Base-by-base conservation (phyloP, 1,140 invertebrate species). In the Tetramorium simillimum region DNA sequence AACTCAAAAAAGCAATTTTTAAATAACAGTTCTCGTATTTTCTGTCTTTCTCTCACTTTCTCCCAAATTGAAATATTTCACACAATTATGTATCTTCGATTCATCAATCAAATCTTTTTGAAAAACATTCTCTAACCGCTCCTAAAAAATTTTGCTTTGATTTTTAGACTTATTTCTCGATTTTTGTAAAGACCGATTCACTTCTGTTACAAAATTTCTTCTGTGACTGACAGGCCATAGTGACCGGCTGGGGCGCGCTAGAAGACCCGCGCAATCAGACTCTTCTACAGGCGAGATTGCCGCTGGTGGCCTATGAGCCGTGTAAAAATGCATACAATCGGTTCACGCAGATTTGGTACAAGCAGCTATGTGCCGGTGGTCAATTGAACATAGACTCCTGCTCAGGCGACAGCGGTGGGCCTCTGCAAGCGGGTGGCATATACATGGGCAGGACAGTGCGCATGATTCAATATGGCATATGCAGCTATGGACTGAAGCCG, bases 161-260 rank as follows among this genome's bases (percentile, higher is more conserved):
- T 46, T 12, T 46, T 12, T 3, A 14, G 43, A 43, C 9, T 43
- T 43, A 43, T 43, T 9, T 43, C 40, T 46, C 10, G 12, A 46
- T 46, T 12, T 46, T 46, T 10, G 1, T 46, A 43, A n/a, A 49
- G 3, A 49, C 1, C 7, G 12, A 33, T 80, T 37, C n/a, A 5
- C 14, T 51, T 72, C 10, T 28, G 5, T 51, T 46, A 12, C 1
- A 2, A 51, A 51, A 18, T 51, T 16, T 51, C 49, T 18, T 16
- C 18, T 51, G 16, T 46, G 49, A 51, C 18, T 51, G 3, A 51
- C 16, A 95, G 93, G 84, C 92, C 2, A 75, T 86, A 6, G 96
- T 97, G 0, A 96, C 96, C 0, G 97, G 96, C 0, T 97, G 96
- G 96, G 96, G 97, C n/a, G n/a, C n/a, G n/a, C n/a, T n/a, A n/a